Evolutionary conservation across 2,797 vertebrate species (phyloP).

Genomic region (Trachops cirrhosus): DNA sequence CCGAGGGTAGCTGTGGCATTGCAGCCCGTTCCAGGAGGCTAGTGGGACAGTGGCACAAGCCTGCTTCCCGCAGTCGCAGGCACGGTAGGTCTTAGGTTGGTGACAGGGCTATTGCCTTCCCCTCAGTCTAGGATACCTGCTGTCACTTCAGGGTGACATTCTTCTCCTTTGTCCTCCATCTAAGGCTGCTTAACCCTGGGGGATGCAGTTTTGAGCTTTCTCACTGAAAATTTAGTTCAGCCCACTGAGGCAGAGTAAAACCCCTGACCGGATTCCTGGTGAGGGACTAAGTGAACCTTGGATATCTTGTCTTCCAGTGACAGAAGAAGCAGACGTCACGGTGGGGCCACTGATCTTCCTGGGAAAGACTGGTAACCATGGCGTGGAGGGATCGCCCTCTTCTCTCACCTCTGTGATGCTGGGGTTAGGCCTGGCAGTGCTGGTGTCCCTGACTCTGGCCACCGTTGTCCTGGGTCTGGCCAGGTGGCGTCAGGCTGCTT

Average conservation of each 20-base stretch:
- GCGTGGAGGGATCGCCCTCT: neutral
- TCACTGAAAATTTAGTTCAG: neutral
- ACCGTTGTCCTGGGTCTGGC: neutral
- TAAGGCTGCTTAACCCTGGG: neutral
- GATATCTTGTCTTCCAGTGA: slow-evolving; percentile 6
- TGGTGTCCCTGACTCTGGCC: neutral
- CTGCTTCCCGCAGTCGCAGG: neutral
- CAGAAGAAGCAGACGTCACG: slow-evolving; percentile 65
- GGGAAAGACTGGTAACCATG: neutral
- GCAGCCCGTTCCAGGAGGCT: neutral
- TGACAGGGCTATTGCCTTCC: accelerated
- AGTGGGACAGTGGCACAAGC: neutral
- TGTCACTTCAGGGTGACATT: neutral
- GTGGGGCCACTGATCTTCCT: slow-evolving; percentile 71
- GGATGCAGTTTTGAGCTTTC: neutral
- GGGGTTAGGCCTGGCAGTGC: slow-evolving; percentile 35
- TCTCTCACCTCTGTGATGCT: neutral
- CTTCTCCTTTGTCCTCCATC: neutral
- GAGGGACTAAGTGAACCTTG: neutral
- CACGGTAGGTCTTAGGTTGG: slow-evolving; percentile 15
- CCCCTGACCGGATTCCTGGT: neutral
- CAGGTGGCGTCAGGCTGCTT: neutral
- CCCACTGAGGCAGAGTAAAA: neutral
- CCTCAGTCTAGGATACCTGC: neutral
- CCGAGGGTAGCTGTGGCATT: neutral